Evolutionary conservation across 2,797 vertebrate genomes (phyloP), one percentile per base, ranked within the genome.

Genomic region (Darevskia nairensis): DNA sequence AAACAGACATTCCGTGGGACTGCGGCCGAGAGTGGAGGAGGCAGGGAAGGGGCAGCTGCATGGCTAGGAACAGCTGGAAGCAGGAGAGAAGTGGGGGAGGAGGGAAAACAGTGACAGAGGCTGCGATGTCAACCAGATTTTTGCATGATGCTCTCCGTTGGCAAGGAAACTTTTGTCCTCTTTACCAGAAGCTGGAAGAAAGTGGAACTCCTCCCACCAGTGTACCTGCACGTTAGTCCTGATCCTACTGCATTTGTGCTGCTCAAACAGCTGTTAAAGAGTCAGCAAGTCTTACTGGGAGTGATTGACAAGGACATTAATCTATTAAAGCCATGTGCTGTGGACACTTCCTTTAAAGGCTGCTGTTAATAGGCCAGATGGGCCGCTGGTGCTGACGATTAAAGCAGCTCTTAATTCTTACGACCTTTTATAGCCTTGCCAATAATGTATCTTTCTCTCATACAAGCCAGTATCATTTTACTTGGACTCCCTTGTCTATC

Each of bases 301-400:
- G 29, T 74, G 50, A 64, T 9, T 87, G 79, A 82, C 11, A 64
- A 87, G 55, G 35, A 82, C 10, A 64, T 23, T n/a, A 81, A 66
- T 83, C 32, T 74, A n/a, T 55, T 66, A 76, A 25, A n/a, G 50
- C 17, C 46, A 66, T 85, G 32, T 76, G 35, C 4, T 68, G 44
- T 19, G 2, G 59, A 21, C n/a, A 81, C 25, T 81, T 69, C 23
- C 72, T 85, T 23, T 85, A 75, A 81, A 74, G 69, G n/a, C 11
- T 85, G 71, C 6, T 50, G 41, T 75, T 80, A 61, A 80, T 85
- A 39, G 59, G 35, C 55, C 80, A 88, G 44, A 85, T 88, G 61
- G 61, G 61, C 19, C 11, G 68, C 41, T 69, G 39, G 66, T 55
- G 59, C 81, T 82, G 46, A 50, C 8, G 4, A 69, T 64, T 64